phyloP scores from a whole-genome alignment of 2,888 invertebrate genomes.

The Strigamia crassipes region DNA sequence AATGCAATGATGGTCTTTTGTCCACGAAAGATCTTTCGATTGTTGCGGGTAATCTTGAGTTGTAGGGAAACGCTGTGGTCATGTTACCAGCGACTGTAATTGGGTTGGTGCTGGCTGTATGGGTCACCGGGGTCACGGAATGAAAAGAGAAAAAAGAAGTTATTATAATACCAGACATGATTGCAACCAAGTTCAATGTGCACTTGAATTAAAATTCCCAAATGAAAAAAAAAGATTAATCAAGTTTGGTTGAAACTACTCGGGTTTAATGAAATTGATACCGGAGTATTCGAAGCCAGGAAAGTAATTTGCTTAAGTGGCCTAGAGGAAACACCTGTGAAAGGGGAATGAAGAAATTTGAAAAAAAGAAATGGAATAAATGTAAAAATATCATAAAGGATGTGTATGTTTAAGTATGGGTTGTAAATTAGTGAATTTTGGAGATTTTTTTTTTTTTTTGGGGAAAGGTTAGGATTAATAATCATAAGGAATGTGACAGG shows the following conservation, averaged over 20 bases:
- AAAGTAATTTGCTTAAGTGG: background rate
- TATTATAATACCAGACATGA: no score
- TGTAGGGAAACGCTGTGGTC: no score
- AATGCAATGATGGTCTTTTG: no score
- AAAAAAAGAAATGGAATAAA: background rate
- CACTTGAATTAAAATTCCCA: background rate
- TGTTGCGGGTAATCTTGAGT: no score
- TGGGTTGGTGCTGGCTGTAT: no score
- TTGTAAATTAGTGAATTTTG: background rate
- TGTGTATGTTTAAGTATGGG: background rate
- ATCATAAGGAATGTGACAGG: background rate
- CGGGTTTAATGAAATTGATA: slow-evolving; percentile 10
- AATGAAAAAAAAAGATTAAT: background rate
- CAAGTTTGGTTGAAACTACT: background rate
- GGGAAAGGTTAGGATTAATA: background rate
- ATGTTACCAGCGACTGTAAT: no score
- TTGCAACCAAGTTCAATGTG: no score
- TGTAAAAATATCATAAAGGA: no score
- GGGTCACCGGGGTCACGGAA: no score
- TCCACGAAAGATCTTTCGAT: no score
- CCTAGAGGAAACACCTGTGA: slow-evolving; percentile 10
- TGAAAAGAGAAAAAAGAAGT: background rate
- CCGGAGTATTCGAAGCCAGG: background rate
- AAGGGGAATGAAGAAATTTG: background rate
- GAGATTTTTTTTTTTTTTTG: background rate